phyloP scores from a whole-genome alignment of 2,797 vertebrate genomes.

The Pitangus sulphuratus region DNA sequence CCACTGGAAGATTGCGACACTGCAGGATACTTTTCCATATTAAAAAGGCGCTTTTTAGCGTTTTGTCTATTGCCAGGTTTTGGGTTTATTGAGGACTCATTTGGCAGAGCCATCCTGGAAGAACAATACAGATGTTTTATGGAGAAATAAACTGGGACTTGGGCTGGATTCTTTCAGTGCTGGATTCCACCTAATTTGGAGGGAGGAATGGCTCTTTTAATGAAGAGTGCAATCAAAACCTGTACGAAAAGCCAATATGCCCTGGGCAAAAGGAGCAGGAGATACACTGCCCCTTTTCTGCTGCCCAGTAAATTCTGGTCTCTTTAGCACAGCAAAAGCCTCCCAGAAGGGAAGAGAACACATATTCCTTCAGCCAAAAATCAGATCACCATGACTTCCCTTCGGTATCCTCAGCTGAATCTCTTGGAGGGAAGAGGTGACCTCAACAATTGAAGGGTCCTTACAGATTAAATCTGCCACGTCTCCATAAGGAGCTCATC shows the following conservation, averaged over 20 bases:
- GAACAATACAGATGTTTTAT: slow-evolving; percentile 76
- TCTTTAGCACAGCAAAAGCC: neutral
- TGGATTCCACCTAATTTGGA: slow-evolving; percentile 69
- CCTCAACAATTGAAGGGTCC: neutral
- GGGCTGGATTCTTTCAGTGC: slow-evolving; percentile 64
- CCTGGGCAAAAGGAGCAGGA: slow-evolving; percentile 23
- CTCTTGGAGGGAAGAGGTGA: neutral
- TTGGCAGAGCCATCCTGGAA: slow-evolving; percentile 71
- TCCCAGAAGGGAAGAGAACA: neutral
- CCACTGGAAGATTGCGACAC: slow-evolving; percentile 67
- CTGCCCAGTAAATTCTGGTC: neutral
- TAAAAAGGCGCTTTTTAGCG: slow-evolving; percentile 69
- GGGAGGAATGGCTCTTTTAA: slow-evolving; percentile 55
- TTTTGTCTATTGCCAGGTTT: slow-evolving; percentile 72
- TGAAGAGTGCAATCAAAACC: slow-evolving; percentile 66
- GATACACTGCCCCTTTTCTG: slow-evolving; percentile 21
- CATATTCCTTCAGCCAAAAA: neutral
- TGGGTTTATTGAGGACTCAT: slow-evolving; percentile 72
- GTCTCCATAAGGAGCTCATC: neutral
- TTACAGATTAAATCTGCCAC: neutral
- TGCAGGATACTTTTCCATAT: slow-evolving; percentile 75
- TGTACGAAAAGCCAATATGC: slow-evolving; percentile 47
- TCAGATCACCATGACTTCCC: neutral
- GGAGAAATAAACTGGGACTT: slow-evolving; percentile 67
- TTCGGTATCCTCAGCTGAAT: neutral